phyloP scores from a whole-genome alignment of 2,797 vertebrate species.

The Chiloscyllium punctatum region DNA sequence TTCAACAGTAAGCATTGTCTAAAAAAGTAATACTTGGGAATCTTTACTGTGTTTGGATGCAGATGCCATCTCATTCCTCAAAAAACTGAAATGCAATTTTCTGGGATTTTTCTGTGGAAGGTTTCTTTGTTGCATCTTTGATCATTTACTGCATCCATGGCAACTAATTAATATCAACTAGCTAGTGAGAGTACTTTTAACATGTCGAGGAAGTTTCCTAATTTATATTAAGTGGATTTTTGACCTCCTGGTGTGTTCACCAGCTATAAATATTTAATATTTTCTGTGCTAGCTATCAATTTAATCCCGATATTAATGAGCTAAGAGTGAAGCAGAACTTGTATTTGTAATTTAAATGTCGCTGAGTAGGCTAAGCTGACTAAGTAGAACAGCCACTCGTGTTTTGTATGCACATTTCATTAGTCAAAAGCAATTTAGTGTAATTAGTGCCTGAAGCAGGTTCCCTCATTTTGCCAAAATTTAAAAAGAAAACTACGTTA shows the following conservation, averaged over 20 bases:
- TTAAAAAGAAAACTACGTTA: neutral
- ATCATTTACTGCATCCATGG: neutral
- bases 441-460: constrained; percentile 20
- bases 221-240: constrained; percentile 30
- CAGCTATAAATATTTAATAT: constrained; percentile 32
- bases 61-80: neutral
- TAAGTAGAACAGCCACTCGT: neutral
- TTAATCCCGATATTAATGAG: constrained; percentile 34
- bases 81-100: neutral
- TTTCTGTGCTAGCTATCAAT: constrained; percentile 16
- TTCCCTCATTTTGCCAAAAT: neutral
- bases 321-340: constrained; percentile 26
- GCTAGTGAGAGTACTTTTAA: constrained; percentile 17
- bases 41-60: neutral
- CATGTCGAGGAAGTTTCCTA: neutral
- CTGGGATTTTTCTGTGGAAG: neutral
- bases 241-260: constrained; percentile 24
- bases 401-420: constrained; percentile 19
- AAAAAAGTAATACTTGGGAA: neutral
- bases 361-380: neutral
- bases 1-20: neutral
- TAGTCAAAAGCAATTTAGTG: constrained; percentile 32
- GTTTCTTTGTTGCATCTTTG: neutral
- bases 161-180: constrained; percentile 15
- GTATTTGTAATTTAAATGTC: constrained; percentile 28